These are phyloP conservation scores for Athripsodes cinereus DNA, from an alignment of 2,888 invertebrate genomes.

Conservation along the genomic window DNA sequence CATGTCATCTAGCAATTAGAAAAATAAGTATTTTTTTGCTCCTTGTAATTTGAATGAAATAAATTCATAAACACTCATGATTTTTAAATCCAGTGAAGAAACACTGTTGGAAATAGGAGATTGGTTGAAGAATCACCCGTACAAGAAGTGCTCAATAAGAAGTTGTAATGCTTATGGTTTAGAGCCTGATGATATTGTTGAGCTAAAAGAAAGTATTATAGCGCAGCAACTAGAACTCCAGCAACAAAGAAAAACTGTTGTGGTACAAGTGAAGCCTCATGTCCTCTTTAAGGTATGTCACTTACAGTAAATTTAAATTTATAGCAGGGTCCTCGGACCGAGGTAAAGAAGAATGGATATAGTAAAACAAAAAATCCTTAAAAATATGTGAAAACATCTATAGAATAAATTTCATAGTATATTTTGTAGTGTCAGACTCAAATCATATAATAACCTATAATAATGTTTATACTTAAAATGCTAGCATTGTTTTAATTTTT, in stretches of 20 bases:
- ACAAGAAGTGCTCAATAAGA: conserved; percentile 53
- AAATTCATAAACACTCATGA: not conserved
- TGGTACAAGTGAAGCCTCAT: conserved; percentile 75
- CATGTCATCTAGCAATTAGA: not conserved
- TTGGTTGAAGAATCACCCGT: conserved; percentile 71
- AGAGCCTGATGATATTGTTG: conserved; percentile 57
- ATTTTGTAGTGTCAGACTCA: too few relatives aligned
- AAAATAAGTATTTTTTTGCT: not conserved
- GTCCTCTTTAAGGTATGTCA: conserved; percentile 62
- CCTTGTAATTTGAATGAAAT: not conserved
- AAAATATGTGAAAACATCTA: too few relatives aligned
- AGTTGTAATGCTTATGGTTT: conserved; percentile 66
- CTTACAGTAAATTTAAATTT: too few relatives aligned
- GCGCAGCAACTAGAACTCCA: conserved; percentile 35
- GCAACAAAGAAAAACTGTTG: conserved; percentile 45
- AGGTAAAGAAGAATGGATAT: too few relatives aligned
- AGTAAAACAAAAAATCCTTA: too few relatives aligned
- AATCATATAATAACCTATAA: too few relatives aligned
- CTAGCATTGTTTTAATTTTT: too few relatives aligned
- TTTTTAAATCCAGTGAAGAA: conserved; percentile 35
- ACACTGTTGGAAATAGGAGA: conserved; percentile 48
- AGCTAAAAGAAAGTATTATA: conserved; percentile 37
- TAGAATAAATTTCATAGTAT: too few relatives aligned
- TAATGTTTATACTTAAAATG: too few relatives aligned
- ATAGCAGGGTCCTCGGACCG: too few relatives aligned